phyloP scores from a whole-genome alignment of 35 echinoderm and acorn worm species.

The Eucidaris tribuloides region DNA sequence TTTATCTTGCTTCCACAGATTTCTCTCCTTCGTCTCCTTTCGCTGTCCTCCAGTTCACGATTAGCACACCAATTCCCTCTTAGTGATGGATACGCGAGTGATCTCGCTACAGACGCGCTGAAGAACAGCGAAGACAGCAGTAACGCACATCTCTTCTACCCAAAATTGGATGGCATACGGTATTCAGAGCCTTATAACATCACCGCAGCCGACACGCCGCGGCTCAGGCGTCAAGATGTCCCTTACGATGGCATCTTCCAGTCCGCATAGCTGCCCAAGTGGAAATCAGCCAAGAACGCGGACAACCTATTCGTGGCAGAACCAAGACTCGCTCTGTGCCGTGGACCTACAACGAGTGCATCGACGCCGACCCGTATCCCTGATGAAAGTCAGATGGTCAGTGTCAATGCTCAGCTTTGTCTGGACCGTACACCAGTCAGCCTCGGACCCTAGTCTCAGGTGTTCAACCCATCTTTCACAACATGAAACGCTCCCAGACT shows the following conservation, averaged over 20 bases:
- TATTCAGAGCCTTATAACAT: constrained; percentile 3
- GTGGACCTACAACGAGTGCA: constrained; percentile 1
- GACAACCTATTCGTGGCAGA: background rate
- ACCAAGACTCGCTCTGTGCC: background rate
- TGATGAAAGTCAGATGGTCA: background rate
- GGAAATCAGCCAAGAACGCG: background rate
- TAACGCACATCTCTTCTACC: background rate
- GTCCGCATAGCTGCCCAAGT: background rate
- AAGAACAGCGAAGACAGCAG: background rate
- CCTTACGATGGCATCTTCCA: constrained; percentile 8
- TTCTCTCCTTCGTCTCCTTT: too few species aligned
- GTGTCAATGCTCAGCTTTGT: background rate
- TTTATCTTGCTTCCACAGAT: too few species aligned
- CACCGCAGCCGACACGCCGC: background rate
- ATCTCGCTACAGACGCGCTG: background rate
- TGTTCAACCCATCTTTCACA: constrained; percentile 11
- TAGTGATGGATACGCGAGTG: too few species aligned
- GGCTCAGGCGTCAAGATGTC: background rate
- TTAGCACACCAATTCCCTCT: too few species aligned
- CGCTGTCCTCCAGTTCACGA: too few species aligned
- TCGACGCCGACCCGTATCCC: background rate
- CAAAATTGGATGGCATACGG: background rate
- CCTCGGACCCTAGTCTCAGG: background rate
- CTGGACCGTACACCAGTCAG: background rate
- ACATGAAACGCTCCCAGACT: background rate